Base-by-base conservation (phyloP, 2,797 vertebrate genomes). In the Mareca penelope region DNA sequence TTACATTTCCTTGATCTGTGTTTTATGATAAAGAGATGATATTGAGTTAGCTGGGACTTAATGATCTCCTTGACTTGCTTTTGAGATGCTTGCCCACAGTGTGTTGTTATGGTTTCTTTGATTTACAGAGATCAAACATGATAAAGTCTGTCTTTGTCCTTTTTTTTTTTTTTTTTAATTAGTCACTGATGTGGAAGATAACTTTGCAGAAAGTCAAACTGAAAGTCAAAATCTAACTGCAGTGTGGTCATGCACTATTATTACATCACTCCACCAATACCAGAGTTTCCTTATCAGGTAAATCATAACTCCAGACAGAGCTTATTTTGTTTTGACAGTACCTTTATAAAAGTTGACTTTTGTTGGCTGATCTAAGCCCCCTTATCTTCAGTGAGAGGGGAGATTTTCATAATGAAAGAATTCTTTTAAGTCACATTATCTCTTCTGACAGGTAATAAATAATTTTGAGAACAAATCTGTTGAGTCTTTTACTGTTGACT, bases 111-210 rank as follows among this genome's bases (percentile, higher is more conserved):
- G 8, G 19, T 84, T 55, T 88, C 77, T 93, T 94, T 95, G 85
- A 93, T 94, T 94, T 93, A 44, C 28, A 42, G 24, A 95, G 55
- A 76, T 95, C 76, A 94, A 81, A 79, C 15, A 50, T 53, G 23
- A 48, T 84, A 21, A 0, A 46, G 21, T 18, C 35, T 63, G 73
- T 57, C 3, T 15, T 10, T 17, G 8, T 33, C 21, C 17, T 12
- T 42, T 57, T 63, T 57, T 56, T 48, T 2, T 59, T 2, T 57
- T 59, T 48, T 57, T 59, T 48, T 2, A 52, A 61, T 88, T 94
- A 59, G 80, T 81, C 21, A 15, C 63, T 67, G 52, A n/a, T 80
- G 10, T 75, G 64, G 68, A 80, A 21, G 40, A 61, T 84, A 79
- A 76, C 46, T 83, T 89, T 91, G 46, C 46, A 93, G 55, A 81